These are phyloP conservation scores for Hippopotamus amphibius DNA, from an alignment of 2,113 vertebrate genomes.

Conservation along the genomic window DNA sequence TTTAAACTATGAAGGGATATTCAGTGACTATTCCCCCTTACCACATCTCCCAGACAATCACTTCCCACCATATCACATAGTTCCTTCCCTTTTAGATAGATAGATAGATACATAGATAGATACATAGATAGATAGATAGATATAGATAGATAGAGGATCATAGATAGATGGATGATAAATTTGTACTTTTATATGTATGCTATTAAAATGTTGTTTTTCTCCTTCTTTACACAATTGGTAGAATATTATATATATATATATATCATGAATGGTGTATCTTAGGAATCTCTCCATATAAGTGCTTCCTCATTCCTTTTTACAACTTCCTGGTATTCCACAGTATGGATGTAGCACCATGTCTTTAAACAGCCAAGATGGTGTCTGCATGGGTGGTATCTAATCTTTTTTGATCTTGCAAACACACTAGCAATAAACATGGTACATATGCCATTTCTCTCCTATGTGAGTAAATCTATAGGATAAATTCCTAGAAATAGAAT, in stretches of 20 bases:
- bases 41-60: background rate
- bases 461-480: background rate
- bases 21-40: background rate
- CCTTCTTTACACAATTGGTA: background rate
- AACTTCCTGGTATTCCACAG: background rate
- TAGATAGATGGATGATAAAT: background rate
- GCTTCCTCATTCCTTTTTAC: background rate
- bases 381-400: background rate
- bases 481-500: slow-evolving; percentile 6
- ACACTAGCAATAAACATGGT: background rate
- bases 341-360: background rate
- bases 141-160: background rate
- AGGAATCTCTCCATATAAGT: background rate
- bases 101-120: background rate
- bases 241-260: background rate
- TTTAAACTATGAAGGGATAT: background rate
- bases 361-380: background rate
- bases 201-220: background rate
- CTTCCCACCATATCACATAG: background rate
- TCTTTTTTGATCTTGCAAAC: background rate
- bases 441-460: background rate
- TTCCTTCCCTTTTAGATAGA: background rate
- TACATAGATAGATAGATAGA: background rate
- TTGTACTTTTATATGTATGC: background rate
- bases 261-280: background rate